Evolutionary conservation across 2,113 vertebrate genomes (phyloP), one percentile per base, ranked within the genome.

Genomic region (Bos taurus): DNA sequence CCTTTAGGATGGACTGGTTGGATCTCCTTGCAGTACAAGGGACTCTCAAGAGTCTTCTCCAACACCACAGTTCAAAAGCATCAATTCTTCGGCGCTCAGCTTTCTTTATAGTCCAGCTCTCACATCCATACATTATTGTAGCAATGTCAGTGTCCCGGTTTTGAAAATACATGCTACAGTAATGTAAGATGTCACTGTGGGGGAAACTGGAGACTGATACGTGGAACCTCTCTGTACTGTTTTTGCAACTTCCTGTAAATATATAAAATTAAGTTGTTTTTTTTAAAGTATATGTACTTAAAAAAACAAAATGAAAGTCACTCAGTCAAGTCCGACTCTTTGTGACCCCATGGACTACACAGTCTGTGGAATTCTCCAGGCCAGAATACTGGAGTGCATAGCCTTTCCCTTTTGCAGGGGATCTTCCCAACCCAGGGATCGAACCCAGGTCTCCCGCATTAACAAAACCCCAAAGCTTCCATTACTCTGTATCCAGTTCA

Each of bases 81-180:
- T 36, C n/a, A 71, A 23, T 40, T 40, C n/a, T 71, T 71, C 2
- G 0, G 5, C 0, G 0, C n/a, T 71, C 67, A 40, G 19, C 19
- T 71, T 40, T 71, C 67, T 40, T 40, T 71, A 40, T 12, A 6
- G n/a, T 40, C n/a, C 67, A 71, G 0, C 10, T 71, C 67, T 71
- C n/a, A 40, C n/a, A 40, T 12, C n/a, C n/a, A 71, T 23, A 71
- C 5, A 71, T 71, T 23, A 30, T n/a, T 25, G 40, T 59, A 54
- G 10, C 54, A n/a, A 26, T 80, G 74, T 48, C 71, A 6, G 25
- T 80, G 43, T 90, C 88, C 28, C n/a, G 28, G 89, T 48, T 90
- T 88, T 52, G 33, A 25, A 52, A 88, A 64, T 26, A n/a, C 9
- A n/a, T 50, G 33, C 30, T n/a, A 25, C 43, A 64, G 46, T 33